phyloP scores from a whole-genome alignment of 2,797 vertebrate species.

The Artibeus jamaicensis region DNA sequence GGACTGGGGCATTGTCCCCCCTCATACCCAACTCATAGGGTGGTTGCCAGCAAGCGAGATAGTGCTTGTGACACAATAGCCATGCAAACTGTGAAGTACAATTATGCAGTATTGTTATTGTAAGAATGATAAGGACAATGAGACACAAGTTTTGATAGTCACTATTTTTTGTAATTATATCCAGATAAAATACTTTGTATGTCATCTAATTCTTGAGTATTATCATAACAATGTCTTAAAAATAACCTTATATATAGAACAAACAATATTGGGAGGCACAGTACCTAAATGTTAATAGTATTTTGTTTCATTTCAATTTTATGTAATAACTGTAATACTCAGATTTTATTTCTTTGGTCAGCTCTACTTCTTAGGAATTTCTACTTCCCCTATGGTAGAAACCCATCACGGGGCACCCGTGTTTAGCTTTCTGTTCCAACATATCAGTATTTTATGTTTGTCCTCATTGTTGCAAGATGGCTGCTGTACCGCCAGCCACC shows the following conservation, averaged over 20 bases:
- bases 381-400: background rate
- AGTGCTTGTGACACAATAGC: background rate
- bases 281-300: background rate
- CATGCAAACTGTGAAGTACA: background rate
- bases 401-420: too few relatives aligned
- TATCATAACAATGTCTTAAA: background rate
- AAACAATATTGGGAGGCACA: background rate
- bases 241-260: background rate
- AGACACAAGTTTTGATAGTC: background rate
- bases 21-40: background rate
- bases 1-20: background rate
- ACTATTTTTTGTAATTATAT: background rate
- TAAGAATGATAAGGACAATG: background rate
- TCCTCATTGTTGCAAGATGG: background rate
- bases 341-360: background rate
- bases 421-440: background rate
- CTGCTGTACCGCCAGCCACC: background rate
- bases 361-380: background rate
- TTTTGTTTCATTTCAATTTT: conserved; percentile 25
- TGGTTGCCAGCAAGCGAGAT: background rate
- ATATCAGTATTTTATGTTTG: background rate
- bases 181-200: background rate
- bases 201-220: background rate
- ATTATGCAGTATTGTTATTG: background rate
- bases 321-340: background rate